Base-by-base conservation (phyloP, 2,797 vertebrate genomes). In the Delichon dasypus region DNA sequence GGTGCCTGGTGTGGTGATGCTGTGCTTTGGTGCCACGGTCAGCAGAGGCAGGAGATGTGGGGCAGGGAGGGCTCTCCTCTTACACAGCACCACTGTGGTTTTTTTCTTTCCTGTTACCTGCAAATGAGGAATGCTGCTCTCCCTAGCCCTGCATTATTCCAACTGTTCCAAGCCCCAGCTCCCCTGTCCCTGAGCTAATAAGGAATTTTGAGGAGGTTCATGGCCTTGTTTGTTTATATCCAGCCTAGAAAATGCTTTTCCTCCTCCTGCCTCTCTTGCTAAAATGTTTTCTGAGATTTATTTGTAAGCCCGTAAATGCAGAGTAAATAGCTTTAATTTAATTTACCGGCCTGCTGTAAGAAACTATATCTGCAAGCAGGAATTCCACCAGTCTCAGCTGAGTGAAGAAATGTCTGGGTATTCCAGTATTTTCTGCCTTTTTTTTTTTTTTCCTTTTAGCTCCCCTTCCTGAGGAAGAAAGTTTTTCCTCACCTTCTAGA, bases 291-390 rank as follows among this genome's bases (percentile, higher is more conserved):
- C 95, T 82, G 93, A 89, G 95, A 93, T 89, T 95, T 96, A 96
- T 97, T 94, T 94, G 91, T 97, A 86, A 96, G 97, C 91, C 96
- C 89, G 90, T 96, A 95, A 96, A 96, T 94, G 71, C 48, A 78
- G 90, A 95, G 85, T 93, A 93, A 96, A 93, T 93, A 96, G 95
- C 92, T 94, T 97, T 97, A 96, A 97, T 97, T 97, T 95, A 97
- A 97, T 98, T 97, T 97, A 84, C 93, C 15, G 5, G 85, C 90
- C 92, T 96, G 61, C 79, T 58, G 95, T 72, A 79, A 92, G 95
- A 92, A 95, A 53, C n/a, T 2, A 61, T 87, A 77, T 90, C 94
- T 91, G 89, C 71, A 73, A 86, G 87, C 42, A 60, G 90, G 87
- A 90, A 82, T 95, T 89, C 67, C 40, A 48, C 45, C 92, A 77